Conservation (phyloP, 1,140 invertebrate genomes). For the Leptonema lineaticorne region DNA sequence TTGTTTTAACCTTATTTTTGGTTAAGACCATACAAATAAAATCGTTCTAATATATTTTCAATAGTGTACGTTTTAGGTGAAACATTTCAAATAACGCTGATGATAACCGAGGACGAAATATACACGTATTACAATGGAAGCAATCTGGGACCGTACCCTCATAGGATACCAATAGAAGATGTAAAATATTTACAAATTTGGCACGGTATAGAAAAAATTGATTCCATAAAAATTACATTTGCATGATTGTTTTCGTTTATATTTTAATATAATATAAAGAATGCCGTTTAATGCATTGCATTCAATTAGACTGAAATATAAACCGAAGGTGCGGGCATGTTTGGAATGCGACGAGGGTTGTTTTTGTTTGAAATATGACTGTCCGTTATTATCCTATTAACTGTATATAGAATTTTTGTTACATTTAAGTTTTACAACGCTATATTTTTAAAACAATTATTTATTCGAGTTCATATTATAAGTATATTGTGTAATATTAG, state of each 20-base stretch:
- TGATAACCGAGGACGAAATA: constrained; percentile 27
- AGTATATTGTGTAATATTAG: too few relatives aligned
- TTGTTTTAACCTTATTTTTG: too few relatives aligned
- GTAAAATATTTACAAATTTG: constrained; percentile 38
- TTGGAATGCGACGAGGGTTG: too few relatives aligned
- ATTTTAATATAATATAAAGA: too few relatives aligned
- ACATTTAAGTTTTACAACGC: too few relatives aligned
- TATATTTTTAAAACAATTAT: too few relatives aligned
- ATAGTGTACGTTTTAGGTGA: constrained; percentile 34
- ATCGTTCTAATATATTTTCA: constrained; percentile 10
- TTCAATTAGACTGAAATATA: too few relatives aligned
- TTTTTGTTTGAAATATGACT: too few relatives aligned
- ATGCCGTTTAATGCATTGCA: too few relatives aligned
- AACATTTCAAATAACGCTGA: constrained; percentile 18
- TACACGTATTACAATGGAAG: constrained; percentile 23
- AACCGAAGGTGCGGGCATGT: too few relatives aligned
- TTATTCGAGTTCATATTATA: too few relatives aligned
- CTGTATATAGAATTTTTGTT: background rate
- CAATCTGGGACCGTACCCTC: constrained; percentile 15
- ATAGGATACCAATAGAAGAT: constrained; percentile 31
- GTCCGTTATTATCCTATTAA: background rate
- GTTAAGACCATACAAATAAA: too few relatives aligned
- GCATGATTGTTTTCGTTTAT: constrained; percentile 10
- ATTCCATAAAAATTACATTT: constrained; percentile 36
- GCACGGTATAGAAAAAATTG: constrained; percentile 32